A percentile compares a stretch with the other conserved stretches of the same genome.
phyloP scores from a whole-genome alignment of 2,888 invertebrate genomes.

The Pristionchus arcanus region DNA sequence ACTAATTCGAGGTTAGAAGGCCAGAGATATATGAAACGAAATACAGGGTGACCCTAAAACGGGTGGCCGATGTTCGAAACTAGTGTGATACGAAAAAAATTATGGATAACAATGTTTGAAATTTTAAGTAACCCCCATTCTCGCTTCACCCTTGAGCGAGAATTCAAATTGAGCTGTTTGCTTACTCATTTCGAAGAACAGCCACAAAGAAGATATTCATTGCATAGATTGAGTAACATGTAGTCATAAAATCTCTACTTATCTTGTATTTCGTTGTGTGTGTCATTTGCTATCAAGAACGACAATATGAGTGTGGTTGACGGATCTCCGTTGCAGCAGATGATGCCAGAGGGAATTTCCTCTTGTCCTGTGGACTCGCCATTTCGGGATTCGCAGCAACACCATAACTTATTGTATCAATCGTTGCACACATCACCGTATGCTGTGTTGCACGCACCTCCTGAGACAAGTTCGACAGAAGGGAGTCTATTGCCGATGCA shows the following conservation, averaged over 20 bases:
- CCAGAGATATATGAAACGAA: no score
- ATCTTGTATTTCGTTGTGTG: no score
- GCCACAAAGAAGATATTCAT: no score
- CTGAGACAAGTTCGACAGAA: not conserved
- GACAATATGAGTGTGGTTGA: not conserved
- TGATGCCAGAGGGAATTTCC: not conserved
- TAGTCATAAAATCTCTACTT: not conserved
- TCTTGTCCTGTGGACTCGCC: not conserved
- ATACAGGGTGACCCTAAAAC: no score
- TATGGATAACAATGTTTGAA: no score
- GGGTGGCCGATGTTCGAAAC: not conserved
- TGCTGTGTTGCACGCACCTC: not conserved
- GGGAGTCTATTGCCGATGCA: not conserved
- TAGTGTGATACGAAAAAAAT: not conserved
- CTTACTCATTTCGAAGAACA: no score
- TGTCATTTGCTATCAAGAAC: no score
- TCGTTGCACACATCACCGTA: not conserved
- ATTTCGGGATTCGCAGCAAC: not conserved
- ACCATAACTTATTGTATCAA: not conserved
- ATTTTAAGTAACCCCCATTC: no score
- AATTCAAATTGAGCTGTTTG: not conserved
- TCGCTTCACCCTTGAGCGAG: not conserved
- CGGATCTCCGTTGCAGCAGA: not conserved
- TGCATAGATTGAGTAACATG: no score
- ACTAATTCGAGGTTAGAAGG: no score